Conservation (phyloP, 64 coral and sea anemone species). For the Cladopsammia gracilis region DNA sequence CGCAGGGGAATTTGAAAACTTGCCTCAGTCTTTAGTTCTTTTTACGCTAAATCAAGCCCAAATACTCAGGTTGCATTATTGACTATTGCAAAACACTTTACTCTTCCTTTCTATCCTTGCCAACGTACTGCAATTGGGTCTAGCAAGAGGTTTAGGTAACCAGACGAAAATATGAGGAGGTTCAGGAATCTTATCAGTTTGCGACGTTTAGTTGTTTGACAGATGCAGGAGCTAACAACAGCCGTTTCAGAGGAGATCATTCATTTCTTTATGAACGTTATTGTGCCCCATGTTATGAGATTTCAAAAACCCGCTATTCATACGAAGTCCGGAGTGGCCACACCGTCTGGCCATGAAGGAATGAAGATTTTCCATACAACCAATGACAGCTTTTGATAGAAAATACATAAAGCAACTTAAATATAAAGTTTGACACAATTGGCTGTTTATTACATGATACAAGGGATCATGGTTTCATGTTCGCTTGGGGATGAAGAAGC, state of each 20-base stretch:
- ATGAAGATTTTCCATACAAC: too few species aligned
- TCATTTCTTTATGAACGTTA: neutral
- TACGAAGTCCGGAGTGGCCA: too few species aligned
- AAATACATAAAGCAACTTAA: too few species aligned
- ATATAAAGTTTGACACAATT: too few species aligned
- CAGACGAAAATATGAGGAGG: too few species aligned
- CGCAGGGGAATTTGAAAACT: neutral
- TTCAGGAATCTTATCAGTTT: too few species aligned
- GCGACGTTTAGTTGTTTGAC: neutral
- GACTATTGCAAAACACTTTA: slow-evolving; percentile 7
- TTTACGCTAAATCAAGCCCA: slow-evolving; percentile 3
- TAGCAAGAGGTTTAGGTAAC: too few species aligned
- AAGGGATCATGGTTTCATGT: too few species aligned
- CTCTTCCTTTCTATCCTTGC: neutral
- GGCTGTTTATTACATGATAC: too few species aligned
- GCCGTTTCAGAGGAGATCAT: neutral
- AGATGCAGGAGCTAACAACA: slow-evolving; percentile 34
- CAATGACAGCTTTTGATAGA: too few species aligned
- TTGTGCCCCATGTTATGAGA: slow-evolving; percentile 7
- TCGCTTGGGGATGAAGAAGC: too few species aligned
- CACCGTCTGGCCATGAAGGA: too few species aligned
- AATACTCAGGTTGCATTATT: neutral
- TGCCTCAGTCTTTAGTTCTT: slow-evolving; percentile 1
- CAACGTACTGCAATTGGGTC: neutral
- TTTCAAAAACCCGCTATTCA: neutral